These are phyloP conservation scores for Diogma glabrata DNA, from an alignment of 2,888 invertebrate genomes.

Conservation along the genomic window DNA sequence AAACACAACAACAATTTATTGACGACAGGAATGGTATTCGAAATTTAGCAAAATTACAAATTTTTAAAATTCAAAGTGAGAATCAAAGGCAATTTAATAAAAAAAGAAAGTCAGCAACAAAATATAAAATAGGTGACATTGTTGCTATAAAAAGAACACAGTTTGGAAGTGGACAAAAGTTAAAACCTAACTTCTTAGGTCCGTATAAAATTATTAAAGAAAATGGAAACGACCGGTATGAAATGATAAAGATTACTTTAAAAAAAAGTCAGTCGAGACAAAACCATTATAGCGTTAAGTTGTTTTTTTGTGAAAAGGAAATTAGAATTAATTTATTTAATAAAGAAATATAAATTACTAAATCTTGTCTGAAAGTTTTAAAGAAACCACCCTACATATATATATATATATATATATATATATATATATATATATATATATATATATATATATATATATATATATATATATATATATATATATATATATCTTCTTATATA, in stretches of 20 bases:
- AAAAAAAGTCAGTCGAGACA: too few species aligned
- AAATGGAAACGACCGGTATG: not conserved
- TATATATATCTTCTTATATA: too few species aligned
- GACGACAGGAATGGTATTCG: conserved; percentile 7
- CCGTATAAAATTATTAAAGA: not conserved
- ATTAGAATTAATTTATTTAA: too few species aligned
- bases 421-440: too few species aligned
- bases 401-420: too few species aligned
- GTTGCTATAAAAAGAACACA: conserved; percentile 4
- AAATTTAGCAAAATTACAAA: not conserved
- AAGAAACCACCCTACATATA: too few species aligned
- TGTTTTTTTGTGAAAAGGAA: too few species aligned
- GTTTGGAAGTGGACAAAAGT: not conserved
- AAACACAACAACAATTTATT: not conserved
- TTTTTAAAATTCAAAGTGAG: conserved; percentile 10
- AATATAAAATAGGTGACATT: not conserved
- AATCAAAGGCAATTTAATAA: conserved; percentile 10
- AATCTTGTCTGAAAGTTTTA: too few species aligned
- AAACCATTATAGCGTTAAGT: too few species aligned
- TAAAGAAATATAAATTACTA: too few species aligned
- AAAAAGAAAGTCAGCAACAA: conserved; percentile 6
- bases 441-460: too few species aligned
- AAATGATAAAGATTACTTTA: conserved; percentile 12
- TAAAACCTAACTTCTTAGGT: not conserved
- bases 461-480: too few species aligned